Evolutionary conservation across 1,140 invertebrate genomes (phyloP), one percentile per base, ranked within the genome.

Genomic region (Philotrypesis tridentata): DNA sequence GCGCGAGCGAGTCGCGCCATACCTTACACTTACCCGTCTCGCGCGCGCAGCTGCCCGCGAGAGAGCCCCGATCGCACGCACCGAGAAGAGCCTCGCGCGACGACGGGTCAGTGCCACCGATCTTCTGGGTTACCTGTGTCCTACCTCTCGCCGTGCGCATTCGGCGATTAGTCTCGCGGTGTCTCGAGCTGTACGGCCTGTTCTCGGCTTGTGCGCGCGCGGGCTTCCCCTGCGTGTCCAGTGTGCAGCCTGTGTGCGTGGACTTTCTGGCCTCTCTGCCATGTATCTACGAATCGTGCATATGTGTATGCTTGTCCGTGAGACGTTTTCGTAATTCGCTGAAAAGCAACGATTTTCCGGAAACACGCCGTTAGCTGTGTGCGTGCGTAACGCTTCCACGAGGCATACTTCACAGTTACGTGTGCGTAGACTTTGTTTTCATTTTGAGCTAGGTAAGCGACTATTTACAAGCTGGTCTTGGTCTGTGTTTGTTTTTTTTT

Each of bases 1-100:
- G n/a, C n/a, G n/a, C n/a, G n/a, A n/a, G n/a, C n/a, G n/a, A n/a
- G n/a, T 79, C 71, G 23, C 78, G 68, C 68, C 78, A 61, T 72
- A 72, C 55, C 78, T 71, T 29, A n/a, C n/a, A n/a, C n/a, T n/a
- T n/a, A n/a, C 76, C 67, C 77, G 23, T 71, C 43, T 33, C 76
- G 31, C 78, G 55, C 43, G 55, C 76, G 31, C 78, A 68, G 60
- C 48, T 55, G 48, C 61, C 23, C 25, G 61, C 9, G 61, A 23
- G 27, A 8, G 25, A 9, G 27, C 61, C 61, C 23, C 8, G 61
- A 65, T 21, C n/a, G 6, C n/a, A n/a, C n/a, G n/a, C n/a, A n/a
- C n/a, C n/a, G n/a, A n/a, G n/a, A n/a, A n/a, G n/a, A n/a, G n/a
- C n/a, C n/a, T n/a, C n/a, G n/a, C n/a, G n/a, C n/a, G 61, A 12